Base-by-base conservation (phyloP, 1,140 invertebrate genomes). In the Campoletis sonorensis region DNA sequence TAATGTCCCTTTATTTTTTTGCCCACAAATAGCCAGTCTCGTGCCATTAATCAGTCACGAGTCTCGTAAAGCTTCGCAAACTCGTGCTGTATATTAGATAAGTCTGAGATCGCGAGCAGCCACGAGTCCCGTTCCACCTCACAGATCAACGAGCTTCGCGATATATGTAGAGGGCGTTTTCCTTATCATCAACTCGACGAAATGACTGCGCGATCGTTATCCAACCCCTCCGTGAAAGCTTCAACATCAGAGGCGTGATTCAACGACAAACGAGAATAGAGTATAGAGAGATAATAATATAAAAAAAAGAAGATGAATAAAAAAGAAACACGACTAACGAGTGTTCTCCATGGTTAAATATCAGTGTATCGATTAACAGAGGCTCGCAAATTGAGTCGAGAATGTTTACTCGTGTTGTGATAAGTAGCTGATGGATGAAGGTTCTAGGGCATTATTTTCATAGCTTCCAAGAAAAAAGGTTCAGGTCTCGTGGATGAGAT, bases 131-230 rank as follows among this genome's bases (percentile, higher is more conserved):
- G 61, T 64, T 23, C 61, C 61, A 64, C 61, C 61, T 64, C 61
- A 64, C 61, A 64, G 61, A 64, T 64, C 61, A 64, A 64, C 21
- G 21, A 64, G 61, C 21, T 26, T 64, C 61, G 23, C 61, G 61
- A 64, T 64, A 64, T 64, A 26, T 64, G 8, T 64, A 26, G 61
- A 21, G 61, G 23, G 61, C 21, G 11, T 64, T 64, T 64, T 64
- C 61, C 61, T 64, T 64, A 64, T 64, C 61, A 64, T 64, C 23
- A 23, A 26, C 61, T 64, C 61, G 21, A 64, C 21, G 61, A 64
- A 64, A 64, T 64, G 61, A 64, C 61, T 64, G 23, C 21, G 61
- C 61, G 61, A 64, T 64, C 23, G 61, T 64, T 64, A 64, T 64
- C 61, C 11, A 27, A 64, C n/a, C 21, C 23, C 61, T 23, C 51